Base-by-base conservation (phyloP, 2,888 invertebrate species). In the Folsomia manolachei region DNA sequence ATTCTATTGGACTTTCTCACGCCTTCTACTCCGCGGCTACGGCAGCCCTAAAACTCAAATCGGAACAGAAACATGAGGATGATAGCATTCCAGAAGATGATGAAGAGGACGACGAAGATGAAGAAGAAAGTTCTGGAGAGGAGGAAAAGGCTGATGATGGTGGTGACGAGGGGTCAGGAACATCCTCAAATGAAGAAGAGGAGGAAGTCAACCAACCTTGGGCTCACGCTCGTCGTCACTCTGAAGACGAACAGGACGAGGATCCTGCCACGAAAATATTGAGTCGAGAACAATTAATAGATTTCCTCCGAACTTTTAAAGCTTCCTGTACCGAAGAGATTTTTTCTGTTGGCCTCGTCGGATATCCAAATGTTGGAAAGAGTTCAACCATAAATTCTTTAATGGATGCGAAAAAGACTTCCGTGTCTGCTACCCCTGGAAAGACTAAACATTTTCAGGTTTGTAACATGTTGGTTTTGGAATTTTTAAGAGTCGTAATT, bases 361-460 rank as follows among this genome's bases (percentile, higher is more conserved):
- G 99, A 1, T 99, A 99, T 86, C 99, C 99, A 0, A 99, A 99
- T 87, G 99, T 99, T 0, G 99, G 99, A n/a, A 99, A 99, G 85
- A 98, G 97, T 84, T 98, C 98, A 74, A 96, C 98, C 9, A 97
- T 99, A 73, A 99, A 99, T 86, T 88, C 95, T 21, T 84, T 99
- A 63, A 87, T 98, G 85, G 89, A 90, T 78, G 88, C 88, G 39
- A 98, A 89, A 83, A 87, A 87, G 82, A 86, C 87, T 0, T 94
- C 97, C 0, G 98, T 99, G 0, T 98, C 98, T 1, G 93, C 97
- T 0, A 99, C 98, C 75, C 99, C 99, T 0, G 99, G 99, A 2
- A 97, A 98, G 87, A 99, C 99, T 0, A 95, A 98, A 81, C 98
- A 99, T 85, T 95, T 98, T 81, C 89, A 89, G 85, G 87, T 87